A percentile compares a stretch with the other conserved stretches of the same genome.
Evolutionary conservation across 2,888 invertebrate genomes (phyloP).

Genomic region (Callyntrura guangdongensis): DNA sequence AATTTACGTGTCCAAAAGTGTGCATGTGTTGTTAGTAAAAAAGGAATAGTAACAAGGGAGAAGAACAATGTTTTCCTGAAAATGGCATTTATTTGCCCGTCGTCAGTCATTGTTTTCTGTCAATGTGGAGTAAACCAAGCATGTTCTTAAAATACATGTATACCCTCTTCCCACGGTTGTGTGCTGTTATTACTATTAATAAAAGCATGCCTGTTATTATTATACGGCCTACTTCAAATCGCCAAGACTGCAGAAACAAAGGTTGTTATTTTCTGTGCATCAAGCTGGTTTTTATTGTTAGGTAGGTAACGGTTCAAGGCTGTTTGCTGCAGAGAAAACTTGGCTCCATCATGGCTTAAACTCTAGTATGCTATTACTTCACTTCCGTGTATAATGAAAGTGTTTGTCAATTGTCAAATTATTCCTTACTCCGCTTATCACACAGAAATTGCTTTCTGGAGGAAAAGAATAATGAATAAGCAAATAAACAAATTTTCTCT

Average conservation of each 20-base stretch:
- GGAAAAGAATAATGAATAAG: neutral
- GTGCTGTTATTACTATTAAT: neutral
- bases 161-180: neutral
- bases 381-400: conserved; percentile 40
- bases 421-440: conserved; percentile 4
- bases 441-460: conserved; percentile 12
- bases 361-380: conserved; percentile 1
- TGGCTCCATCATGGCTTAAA: neutral
- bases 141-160: conserved; percentile 25
- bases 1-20: neutral
- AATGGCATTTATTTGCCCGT: neutral
- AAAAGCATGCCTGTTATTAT: neutral
- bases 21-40: neutral
- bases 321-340: conserved; percentile 10
- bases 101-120: conserved; percentile 33
- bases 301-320: conserved; percentile 38
- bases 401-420: conserved; percentile 31
- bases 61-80: neutral
- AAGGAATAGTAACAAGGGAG: neutral
- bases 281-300: conserved; percentile 12
- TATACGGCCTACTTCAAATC: conserved; percentile 14
- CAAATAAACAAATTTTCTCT: neutral
- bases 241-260: neutral
- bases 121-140: conserved; percentile 12
- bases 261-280: conserved; percentile 7